Evolutionary conservation across 2,888 invertebrate genomes (phyloP).

Genomic region (Drosophila atripex): DNA sequence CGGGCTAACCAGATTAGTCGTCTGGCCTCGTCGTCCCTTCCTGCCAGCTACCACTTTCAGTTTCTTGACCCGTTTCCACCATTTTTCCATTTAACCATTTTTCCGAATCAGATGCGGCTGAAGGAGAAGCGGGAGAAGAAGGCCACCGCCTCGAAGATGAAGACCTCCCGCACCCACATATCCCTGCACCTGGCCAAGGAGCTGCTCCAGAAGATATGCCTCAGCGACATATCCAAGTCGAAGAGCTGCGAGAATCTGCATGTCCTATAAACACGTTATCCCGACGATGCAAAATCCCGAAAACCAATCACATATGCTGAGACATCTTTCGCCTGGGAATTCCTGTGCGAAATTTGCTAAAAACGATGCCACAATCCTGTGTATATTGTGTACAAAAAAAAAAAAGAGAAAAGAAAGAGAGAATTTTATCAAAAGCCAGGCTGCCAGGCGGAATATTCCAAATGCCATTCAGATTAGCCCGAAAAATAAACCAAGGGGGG

Average conservation of each 20-base stretch:
- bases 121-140: conserved; percentile 91
- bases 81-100: background rate
- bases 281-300: conserved; percentile 6
- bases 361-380: conserved; percentile 24
- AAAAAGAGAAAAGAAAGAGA: background rate
- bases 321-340: conserved; percentile 7
- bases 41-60: background rate
- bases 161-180: conserved; percentile 91
- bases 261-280: conserved; percentile 86
- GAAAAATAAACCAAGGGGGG: conserved; percentile 2
- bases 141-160: conserved; percentile 87
- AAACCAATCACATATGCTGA: conserved; percentile 19
- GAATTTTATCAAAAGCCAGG: conserved; percentile 43
- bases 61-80: background rate
- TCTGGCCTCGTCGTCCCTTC: background rate
- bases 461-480: conserved; percentile 89
- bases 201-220: conserved; percentile 92
- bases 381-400: conserved; percentile 20
- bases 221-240: conserved; percentile 92
- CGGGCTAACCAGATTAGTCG: conserved; percentile 37
- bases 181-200: conserved; percentile 92
- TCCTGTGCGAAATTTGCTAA: conserved; percentile 19
- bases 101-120: conserved; percentile 86
- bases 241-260: conserved; percentile 95
- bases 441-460: conserved; percentile 86